phyloP scores from a whole-genome alignment of 2,113 vertebrate genomes.

The Eublepharis macularius region DNA sequence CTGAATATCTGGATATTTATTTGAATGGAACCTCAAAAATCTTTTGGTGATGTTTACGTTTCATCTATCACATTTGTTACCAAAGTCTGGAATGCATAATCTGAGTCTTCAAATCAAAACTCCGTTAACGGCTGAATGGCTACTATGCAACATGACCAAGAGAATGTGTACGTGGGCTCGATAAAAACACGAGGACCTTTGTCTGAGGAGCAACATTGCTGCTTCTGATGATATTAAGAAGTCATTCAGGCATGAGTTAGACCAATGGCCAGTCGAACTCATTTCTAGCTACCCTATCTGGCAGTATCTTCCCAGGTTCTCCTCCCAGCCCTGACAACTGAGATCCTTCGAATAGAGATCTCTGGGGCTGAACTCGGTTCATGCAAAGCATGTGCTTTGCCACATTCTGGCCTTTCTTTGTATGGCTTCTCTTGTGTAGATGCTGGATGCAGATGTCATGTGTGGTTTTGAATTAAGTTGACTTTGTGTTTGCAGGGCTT shows the following conservation, averaged over 20 bases:
- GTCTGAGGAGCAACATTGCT: background rate
- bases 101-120: background rate
- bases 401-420: background rate
- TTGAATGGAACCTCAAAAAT: slow-evolving; percentile 51
- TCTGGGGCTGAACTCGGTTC: background rate
- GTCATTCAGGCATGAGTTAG: background rate
- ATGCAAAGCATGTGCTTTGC: background rate
- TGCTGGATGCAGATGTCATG: rapidly evolving
- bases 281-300: background rate
- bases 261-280: background rate
- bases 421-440: background rate
- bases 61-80: slow-evolving; percentile 31
- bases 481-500: background rate
- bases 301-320: background rate
- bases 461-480: background rate
- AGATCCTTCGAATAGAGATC: background rate
- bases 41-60: slow-evolving; percentile 58
- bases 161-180: background rate
- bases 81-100: slow-evolving; percentile 20
- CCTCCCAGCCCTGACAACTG: background rate
- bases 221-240: background rate
- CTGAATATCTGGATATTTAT: slow-evolving; percentile 45
- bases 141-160: background rate
- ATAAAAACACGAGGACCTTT: background rate
- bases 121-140: background rate